Evolutionary conservation across 2,113 vertebrate species (phyloP).

Genomic region (Tyto alba): DNA sequence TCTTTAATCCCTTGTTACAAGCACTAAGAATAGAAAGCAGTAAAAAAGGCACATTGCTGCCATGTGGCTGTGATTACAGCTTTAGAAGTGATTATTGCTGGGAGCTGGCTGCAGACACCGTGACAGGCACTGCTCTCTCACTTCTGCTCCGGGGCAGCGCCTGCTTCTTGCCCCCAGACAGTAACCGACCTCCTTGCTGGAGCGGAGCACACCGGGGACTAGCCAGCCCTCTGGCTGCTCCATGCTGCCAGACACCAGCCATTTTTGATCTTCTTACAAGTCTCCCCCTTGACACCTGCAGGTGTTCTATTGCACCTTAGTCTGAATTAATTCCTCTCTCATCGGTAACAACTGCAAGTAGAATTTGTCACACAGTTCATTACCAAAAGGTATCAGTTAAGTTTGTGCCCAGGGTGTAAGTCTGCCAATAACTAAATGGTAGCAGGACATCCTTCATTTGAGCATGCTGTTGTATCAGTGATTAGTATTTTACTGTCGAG

Average conservation of each 20-base stretch:
- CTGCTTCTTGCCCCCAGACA: not conserved
- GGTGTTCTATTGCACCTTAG: not conserved
- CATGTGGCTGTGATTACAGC: constrained; percentile 32
- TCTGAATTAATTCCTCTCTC: not conserved
- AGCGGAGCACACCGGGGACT: accelerated
- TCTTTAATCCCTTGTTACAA: constrained; percentile 40
- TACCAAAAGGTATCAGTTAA: not conserved
- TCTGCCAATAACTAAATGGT: not conserved
- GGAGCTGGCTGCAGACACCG: not conserved
- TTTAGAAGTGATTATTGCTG: constrained; percentile 7
- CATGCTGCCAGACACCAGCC: not conserved
- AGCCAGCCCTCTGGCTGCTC: not conserved
- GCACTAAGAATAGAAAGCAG: constrained; percentile 45
- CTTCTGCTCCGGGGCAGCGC: not conserved
- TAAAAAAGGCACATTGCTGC: constrained; percentile 27
- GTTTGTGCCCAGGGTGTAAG: not conserved
- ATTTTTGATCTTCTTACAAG: not conserved
- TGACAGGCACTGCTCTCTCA: not conserved
- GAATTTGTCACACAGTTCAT: not conserved
- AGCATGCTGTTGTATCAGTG: not conserved
- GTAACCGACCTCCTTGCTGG: not conserved
- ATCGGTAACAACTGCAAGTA: not conserved
- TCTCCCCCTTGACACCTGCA: not conserved
- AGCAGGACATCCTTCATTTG: not conserved
- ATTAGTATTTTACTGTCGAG: not conserved